These are phyloP conservation scores for Aphelenchoides bicaudatus DNA, from an alignment of 2,888 invertebrate genomes.

Conservation along the genomic window DNA sequence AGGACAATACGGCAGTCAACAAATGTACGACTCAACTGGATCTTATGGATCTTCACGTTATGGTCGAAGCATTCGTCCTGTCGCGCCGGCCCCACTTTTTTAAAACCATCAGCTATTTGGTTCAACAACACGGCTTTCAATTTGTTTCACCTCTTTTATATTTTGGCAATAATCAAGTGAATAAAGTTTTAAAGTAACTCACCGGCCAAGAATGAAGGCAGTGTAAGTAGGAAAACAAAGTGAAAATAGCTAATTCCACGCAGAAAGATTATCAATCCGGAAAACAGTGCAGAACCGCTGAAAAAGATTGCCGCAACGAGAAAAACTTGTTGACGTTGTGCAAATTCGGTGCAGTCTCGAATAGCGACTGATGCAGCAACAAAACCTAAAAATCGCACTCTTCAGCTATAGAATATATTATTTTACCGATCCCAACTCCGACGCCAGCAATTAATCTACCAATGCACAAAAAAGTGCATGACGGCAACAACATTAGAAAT, in stretches of 20 bases:
- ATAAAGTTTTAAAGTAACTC: too few relatives aligned
- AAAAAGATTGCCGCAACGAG: conserved; percentile 25
- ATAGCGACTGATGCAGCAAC: conserved; percentile 24
- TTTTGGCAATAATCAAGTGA: too few relatives aligned
- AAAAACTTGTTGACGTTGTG: conserved; percentile 21
- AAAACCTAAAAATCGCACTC: too few relatives aligned
- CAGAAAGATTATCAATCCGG: conserved; percentile 13
- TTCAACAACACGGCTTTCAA: too few relatives aligned
- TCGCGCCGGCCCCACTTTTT: too few relatives aligned
- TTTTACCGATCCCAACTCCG: conserved; percentile 27
- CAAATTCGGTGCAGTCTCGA: conserved; percentile 18
- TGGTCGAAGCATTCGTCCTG: too few relatives aligned
- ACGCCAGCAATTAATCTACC: conserved; percentile 26
- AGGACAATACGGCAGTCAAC: too few relatives aligned
- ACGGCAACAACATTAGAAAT: conserved; percentile 4
- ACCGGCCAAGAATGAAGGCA: conserved; percentile 8
- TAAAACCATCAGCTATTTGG: too few relatives aligned
- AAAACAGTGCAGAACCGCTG: conserved; percentile 18
- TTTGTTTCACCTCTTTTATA: too few relatives aligned
- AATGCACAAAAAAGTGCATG: conserved; percentile 19
- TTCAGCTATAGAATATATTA: too few relatives aligned
- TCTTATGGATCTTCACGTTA: too few relatives aligned
- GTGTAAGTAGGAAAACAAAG: background rate
- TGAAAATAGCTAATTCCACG: background rate
- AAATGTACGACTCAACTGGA: too few relatives aligned